These are phyloP conservation scores for Premnoplex brunnescens DNA, from an alignment of 2,797 vertebrate genomes.

Conservation along the genomic window DNA sequence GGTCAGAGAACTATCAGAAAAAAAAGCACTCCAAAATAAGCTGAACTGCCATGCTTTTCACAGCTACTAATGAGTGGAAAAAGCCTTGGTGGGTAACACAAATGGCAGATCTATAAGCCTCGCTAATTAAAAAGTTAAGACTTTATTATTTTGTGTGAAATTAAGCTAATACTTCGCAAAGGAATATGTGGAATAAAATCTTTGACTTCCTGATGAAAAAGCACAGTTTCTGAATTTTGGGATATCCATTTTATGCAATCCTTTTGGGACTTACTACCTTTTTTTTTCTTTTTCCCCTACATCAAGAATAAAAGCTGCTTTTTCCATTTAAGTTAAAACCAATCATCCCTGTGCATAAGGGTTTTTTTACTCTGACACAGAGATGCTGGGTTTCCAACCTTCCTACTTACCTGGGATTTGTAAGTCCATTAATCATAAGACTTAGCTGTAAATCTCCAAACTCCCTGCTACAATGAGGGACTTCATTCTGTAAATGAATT, in stretches of 20 bases:
- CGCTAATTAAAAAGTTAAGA: neutral
- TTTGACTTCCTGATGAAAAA: slow-evolving; percentile 2
- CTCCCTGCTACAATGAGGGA: neutral
- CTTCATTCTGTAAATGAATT: neutral
- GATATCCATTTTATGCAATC: neutral
- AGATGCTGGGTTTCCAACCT: neutral
- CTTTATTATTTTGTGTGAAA: neutral
- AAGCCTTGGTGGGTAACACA: neutral
- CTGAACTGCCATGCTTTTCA: neutral
- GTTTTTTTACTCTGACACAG: neutral
- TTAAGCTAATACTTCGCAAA: neutral
- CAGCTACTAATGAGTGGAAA: neutral
- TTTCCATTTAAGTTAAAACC: slow-evolving; percentile 6
- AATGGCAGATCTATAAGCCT: neutral
- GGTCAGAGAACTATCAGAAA: neutral
- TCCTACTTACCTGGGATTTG: neutral
- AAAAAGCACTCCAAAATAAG: neutral
- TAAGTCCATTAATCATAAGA: neutral
- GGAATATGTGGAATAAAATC: neutral
- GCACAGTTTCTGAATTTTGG: neutral
- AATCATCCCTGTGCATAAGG: neutral
- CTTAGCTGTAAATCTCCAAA: neutral
- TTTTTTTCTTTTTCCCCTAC: neutral
- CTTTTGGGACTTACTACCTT: neutral
- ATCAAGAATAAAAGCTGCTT: neutral